Evolutionary conservation across 2,797 vertebrate genomes (phyloP).

Genomic region (Vespertilio murinus): DNA sequence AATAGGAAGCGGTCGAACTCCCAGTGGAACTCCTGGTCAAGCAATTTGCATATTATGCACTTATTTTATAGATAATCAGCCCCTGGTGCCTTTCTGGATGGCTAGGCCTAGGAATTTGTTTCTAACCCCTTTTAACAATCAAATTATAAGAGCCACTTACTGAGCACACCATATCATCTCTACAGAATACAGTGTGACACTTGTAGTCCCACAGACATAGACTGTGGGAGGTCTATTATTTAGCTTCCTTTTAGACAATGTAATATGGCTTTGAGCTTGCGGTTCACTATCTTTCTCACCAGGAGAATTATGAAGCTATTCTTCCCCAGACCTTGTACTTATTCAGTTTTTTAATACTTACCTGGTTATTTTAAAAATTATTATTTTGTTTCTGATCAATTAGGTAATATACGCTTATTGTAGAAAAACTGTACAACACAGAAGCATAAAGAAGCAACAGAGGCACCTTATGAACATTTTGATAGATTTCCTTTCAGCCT

Average conservation of each 20-base stretch:
- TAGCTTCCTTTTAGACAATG: background rate
- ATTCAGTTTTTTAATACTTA: background rate
- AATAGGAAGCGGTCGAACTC: too few species aligned
- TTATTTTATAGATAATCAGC: background rate
- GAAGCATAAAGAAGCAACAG: background rate
- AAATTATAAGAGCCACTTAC: background rate
- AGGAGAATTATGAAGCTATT: background rate
- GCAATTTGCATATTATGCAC: too few species aligned
- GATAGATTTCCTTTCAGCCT: background rate
- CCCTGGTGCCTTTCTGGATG: background rate
- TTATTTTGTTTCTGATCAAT: background rate
- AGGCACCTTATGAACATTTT: background rate
- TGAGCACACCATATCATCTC: background rate
- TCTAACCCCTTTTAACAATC: background rate
- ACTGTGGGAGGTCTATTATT: background rate
- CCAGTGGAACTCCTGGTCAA: too few species aligned
- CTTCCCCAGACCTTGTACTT: background rate
- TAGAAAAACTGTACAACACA: background rate
- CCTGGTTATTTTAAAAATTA: background rate
- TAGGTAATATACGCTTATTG: background rate
- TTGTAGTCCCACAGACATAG: background rate
- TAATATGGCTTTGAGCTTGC: background rate
- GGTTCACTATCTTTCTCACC: background rate
- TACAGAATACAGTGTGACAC: background rate
- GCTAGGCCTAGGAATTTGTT: constrained; percentile 8